Base-by-base conservation (phyloP, 1,140 invertebrate species). In the Drosophila micromelanica region DNA sequence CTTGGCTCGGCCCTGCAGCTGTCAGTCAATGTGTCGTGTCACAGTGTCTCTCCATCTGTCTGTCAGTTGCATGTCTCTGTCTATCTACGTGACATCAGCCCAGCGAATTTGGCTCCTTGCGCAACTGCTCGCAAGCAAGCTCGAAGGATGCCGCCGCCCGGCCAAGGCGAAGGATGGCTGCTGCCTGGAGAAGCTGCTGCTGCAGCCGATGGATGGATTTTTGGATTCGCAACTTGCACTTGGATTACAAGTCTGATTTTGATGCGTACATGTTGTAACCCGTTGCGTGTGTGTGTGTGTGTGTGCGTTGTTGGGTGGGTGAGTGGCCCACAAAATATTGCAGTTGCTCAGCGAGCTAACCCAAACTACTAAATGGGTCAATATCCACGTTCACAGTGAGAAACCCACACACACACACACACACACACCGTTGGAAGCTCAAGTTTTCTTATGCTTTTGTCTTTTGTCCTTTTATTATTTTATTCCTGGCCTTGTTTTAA, bases 21-120 rank as follows among this genome's bases (percentile, higher is more conserved):
- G 89, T 91, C 89, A 91, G 89, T 91, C 89, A 91, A 90, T 91
- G 89, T 91, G 89, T 91, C 85, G 85, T 90, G 86, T 90, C 86
- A 90, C 85, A 90, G 74, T 91, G 89, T 89, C 89, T 91, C 80
- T 91, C 80, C 89, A 91, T 80, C 89, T 91, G 87, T 89, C 84
- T 91, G 89, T 91, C 89, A 91, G 74, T 85, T 84, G 84, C 89
- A 90, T 90, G 80, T 85, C 84, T 85, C 57, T 89, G 79, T 90
- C 85, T 90, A 84, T 90, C 89, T 89, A 91, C 89, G 89, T 91
- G 89, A 91, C 89, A 91, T 90, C 89, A 89, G 72, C 69, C 71
- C 62, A 74, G 74, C 69, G 75, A 79, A 69, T 59, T 64, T 62
- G 56, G 61, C 70, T 80, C 48, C 67, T 75, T 68, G 38, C 59